A percentile compares a stretch with the other conserved stretches of the same genome.
These are phyloP conservation scores for Xenentodon cancila DNA, from an alignment of 2,797 vertebrate genomes.

Conservation along the genomic window DNA sequence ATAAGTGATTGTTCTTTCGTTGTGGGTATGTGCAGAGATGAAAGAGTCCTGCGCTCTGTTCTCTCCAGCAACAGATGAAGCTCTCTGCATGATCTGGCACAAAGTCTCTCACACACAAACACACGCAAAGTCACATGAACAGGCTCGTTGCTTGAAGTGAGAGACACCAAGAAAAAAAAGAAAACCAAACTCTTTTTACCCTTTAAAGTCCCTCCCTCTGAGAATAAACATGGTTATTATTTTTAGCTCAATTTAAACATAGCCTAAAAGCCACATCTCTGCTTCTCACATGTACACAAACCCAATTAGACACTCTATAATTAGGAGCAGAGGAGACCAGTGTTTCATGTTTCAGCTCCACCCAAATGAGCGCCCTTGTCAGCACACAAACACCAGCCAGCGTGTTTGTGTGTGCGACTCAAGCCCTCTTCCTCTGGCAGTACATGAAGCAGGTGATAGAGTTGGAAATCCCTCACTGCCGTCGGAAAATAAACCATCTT, in stretches of 20 bases:
- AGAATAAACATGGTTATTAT: conserved; percentile 46
- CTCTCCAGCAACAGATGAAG: conserved; percentile 72
- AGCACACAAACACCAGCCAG: conserved; percentile 32
- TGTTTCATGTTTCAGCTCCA: conserved; percentile 67
- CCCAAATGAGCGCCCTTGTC: conserved; percentile 50
- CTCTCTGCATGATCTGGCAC: conserved; percentile 72
- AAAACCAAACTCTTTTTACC: conserved; percentile 7
- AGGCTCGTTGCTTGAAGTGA: conserved; percentile 31
- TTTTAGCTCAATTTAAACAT: conserved; percentile 60
- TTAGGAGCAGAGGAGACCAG: conserved; percentile 33
- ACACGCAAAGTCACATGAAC: conserved; percentile 25
- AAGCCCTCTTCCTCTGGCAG: conserved; percentile 21
- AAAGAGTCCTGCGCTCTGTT: conserved; percentile 27
- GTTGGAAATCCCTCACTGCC: conserved; percentile 41
- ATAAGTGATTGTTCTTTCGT: conserved; percentile 25
- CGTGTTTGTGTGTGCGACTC: conserved; percentile 34
- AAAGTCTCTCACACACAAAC: conserved; percentile 1
- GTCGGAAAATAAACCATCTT: conserved; percentile 35
- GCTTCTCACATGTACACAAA: conserved; percentile 26
- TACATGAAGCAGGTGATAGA: conserved; percentile 34
- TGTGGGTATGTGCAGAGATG: conserved; percentile 26
- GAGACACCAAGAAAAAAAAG: conserved; percentile 26
- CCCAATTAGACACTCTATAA: conserved; percentile 41
- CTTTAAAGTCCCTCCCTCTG: conserved; percentile 6
- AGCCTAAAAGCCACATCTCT: conserved; percentile 35